A percentile compares a stretch with the other conserved stretches of the same genome.
Conservation (phyloP, 2,797 vertebrate species). For the Pseudocheirus occidentalis region DNA sequence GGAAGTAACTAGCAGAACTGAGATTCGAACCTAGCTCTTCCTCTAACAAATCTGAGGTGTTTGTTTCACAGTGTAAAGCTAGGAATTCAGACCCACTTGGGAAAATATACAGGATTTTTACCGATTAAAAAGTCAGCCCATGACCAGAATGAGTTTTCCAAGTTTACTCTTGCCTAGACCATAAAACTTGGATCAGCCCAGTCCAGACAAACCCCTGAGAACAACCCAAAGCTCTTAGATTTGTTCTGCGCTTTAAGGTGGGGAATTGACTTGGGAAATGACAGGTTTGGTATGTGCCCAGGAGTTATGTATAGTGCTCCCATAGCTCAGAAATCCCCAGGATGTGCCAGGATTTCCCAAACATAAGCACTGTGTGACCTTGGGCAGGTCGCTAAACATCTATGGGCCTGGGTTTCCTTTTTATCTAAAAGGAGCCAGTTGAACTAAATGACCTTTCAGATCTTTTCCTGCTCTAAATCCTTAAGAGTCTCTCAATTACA, state of each 20-base stretch:
- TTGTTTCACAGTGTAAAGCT: neutral
- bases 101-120: neutral
- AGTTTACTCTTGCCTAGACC: too few relatives aligned
- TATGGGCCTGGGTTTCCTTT: neutral
- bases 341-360: neutral
- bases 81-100: slow-evolving; percentile 1
- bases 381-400: neutral
- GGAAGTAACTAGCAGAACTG: neutral
- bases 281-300: neutral
- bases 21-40: neutral
- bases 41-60: neutral
- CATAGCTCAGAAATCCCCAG: neutral
- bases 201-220: too few relatives aligned
- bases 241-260: neutral
- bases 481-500: neutral
- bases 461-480: neutral
- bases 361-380: neutral
- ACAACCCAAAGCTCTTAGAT: neutral
- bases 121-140: too few relatives aligned
- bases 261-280: neutral
- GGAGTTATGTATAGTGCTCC: neutral
- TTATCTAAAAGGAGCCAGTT: neutral
- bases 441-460: neutral
- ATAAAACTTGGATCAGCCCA: too few relatives aligned
- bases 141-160: too few relatives aligned